These are phyloP conservation scores for Melospiza georgiana DNA, from an alignment of 2,113 vertebrate genomes.

Conservation along the genomic window DNA sequence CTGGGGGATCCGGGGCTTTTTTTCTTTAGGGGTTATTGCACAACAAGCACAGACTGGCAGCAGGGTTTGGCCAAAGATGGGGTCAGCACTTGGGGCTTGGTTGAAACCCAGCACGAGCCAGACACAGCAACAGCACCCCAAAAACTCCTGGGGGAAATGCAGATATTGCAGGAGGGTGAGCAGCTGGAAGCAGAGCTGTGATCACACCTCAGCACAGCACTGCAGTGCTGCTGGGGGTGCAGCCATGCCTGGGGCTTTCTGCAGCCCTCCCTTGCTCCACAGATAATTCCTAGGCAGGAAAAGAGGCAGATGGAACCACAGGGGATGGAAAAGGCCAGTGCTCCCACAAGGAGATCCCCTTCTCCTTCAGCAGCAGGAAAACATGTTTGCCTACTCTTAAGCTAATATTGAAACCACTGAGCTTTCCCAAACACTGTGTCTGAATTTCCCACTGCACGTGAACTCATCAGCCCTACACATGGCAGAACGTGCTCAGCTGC, in stretches of 20 bases:
- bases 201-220: neutral
- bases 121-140: neutral
- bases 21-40: neutral
- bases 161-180: neutral
- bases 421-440: neutral
- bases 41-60: neutral
- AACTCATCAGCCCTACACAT: neutral
- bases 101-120: rapidly evolving
- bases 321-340: neutral
- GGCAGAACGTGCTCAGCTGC: neutral
- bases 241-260: neutral
- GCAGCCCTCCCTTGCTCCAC: neutral
- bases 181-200: neutral
- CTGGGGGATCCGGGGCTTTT: neutral
- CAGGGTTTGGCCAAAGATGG: neutral
- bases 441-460: neutral
- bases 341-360: neutral
- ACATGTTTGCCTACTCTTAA: neutral
- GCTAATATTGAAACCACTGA: neutral
- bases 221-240: rapidly evolving
- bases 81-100: neutral
- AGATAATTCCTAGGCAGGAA: neutral
- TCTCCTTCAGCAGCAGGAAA: neutral
- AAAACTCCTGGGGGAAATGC: neutral
- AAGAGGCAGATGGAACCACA: neutral